Evolutionary conservation across 2,888 invertebrate species (phyloP).

Genomic region (Yponomeuta malinellus): DNA sequence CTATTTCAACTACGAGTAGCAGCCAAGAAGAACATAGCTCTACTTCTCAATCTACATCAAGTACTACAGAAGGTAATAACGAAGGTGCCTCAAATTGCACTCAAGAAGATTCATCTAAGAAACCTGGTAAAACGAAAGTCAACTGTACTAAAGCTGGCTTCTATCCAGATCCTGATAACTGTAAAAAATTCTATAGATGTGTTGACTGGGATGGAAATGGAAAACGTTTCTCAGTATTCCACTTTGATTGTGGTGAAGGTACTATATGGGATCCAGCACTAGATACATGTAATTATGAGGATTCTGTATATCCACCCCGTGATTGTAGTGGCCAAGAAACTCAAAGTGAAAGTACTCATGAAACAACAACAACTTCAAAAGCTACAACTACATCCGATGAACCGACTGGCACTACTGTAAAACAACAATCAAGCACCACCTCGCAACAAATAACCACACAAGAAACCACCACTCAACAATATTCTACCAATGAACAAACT

Average conservation of each 20-base stretch:
- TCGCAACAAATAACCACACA: slow-evolving; percentile 9
- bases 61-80: slow-evolving; percentile 31
- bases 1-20: slow-evolving; percentile 23
- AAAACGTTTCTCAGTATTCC: slow-evolving; percentile 75
- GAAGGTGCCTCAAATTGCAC: slow-evolving; percentile 37
- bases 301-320: slow-evolving; percentile 77
- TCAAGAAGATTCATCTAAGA: slow-evolving; percentile 38
- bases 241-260: slow-evolving; percentile 81
- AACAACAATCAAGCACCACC: slow-evolving; percentile 16
- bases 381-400: slow-evolving; percentile 21
- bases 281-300: slow-evolving; percentile 80
- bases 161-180: slow-evolving; percentile 76
- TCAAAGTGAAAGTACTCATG: slow-evolving; percentile 35
- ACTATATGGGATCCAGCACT: slow-evolving; percentile 83
- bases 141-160: slow-evolving; percentile 77
- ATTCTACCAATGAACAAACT: slow-evolving; percentile 14
- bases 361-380: slow-evolving; percentile 21
- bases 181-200: slow-evolving; percentile 80
- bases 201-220: slow-evolving; percentile 77
- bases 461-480: slow-evolving; percentile 15
- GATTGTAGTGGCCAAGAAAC: slow-evolving; percentile 52
- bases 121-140: slow-evolving; percentile 39
- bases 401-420: slow-evolving; percentile 20
- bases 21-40: slow-evolving; percentile 20
- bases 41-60: slow-evolving; percentile 21